Percentiles rank a stretch among this genome's conserved stretches.
phyloP scores from a whole-genome alignment of 2,797 vertebrate species.

The Spinus olivaceus region DNA sequence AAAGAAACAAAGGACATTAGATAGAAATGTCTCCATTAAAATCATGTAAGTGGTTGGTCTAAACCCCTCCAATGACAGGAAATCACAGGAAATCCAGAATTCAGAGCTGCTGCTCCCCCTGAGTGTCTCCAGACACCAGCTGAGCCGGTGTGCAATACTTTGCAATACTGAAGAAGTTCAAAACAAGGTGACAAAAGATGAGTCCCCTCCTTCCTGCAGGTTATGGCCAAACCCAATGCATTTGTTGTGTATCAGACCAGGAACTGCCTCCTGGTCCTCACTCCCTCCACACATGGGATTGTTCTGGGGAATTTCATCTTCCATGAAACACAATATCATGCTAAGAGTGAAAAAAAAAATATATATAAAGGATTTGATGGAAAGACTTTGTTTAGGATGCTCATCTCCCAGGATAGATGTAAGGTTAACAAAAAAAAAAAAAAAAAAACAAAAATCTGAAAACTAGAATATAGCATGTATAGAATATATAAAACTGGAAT shows the following conservation, averaged over 20 bases:
- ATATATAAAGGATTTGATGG: neutral
- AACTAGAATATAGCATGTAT: neutral
- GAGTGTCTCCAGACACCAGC: slow-evolving; percentile 3
- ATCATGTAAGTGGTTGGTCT: slow-evolving; percentile 6
- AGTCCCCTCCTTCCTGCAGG: slow-evolving; percentile 20
- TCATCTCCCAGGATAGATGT: neutral
- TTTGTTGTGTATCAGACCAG: slow-evolving; percentile 41
- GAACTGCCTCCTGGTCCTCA: neutral
- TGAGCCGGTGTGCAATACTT: neutral
- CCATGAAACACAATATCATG: neutral
- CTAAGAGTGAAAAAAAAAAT: neutral
- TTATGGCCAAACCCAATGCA: slow-evolving; percentile 19
- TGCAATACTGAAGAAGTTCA: neutral
- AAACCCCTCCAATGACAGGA: slow-evolving; percentile 46
- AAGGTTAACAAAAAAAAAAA: rapidly evolving
- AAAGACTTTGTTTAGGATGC: neutral
- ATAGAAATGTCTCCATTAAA: slow-evolving; percentile 57
- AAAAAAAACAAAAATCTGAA: neutral
- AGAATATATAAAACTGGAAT: no score
- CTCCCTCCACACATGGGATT: neutral
- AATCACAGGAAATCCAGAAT: slow-evolving; percentile 54
- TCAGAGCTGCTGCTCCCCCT: neutral
- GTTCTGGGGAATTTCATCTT: neutral
- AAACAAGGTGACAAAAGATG: slow-evolving; percentile 21
- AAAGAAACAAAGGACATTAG: slow-evolving; percentile 52